Conservation (phyloP, 2,113 vertebrate species). For the Solea senegalensis region DNA sequence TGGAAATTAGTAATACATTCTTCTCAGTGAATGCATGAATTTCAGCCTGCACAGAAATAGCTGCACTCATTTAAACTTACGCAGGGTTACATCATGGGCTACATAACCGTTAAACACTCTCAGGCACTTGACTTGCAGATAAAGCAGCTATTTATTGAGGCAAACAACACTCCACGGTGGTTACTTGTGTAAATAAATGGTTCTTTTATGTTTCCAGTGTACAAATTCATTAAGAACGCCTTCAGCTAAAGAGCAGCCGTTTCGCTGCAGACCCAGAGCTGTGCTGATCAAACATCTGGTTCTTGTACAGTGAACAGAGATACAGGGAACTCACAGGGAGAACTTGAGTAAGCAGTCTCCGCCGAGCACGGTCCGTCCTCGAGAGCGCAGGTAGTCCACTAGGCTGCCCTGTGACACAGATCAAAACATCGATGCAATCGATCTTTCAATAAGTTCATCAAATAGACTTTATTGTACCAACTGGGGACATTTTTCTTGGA, state of each 20-base stretch:
- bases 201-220: slow-evolving; percentile 20
- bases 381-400: slow-evolving; percentile 94
- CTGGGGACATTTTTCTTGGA: too few species aligned
- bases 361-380: slow-evolving; percentile 92
- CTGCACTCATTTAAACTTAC: not conserved
- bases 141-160: slow-evolving; percentile 11
- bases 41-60: not conserved
- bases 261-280: not conserved
- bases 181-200: slow-evolving; percentile 16
- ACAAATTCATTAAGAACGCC: slow-evolving; percentile 14
- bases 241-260: slow-evolving; percentile 30
- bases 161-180: not conserved
- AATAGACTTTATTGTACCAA: too few species aligned
- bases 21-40: not conserved
- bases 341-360: slow-evolving; percentile 95
- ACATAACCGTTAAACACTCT: slow-evolving; percentile 11
- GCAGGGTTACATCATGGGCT: slow-evolving; percentile 3
- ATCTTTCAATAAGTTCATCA: too few species aligned
- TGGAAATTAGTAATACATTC: not conserved
- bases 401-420: slow-evolving; percentile 87
- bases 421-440: not conserved
- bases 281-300: slow-evolving; percentile 12
- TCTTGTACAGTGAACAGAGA: slow-evolving; percentile 2
- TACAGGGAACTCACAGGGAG: slow-evolving; percentile 86
- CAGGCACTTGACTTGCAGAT: slow-evolving; percentile 18